A percentile compares a stretch with the other conserved stretches of the same genome.
Evolutionary conservation across 2,888 invertebrate species (phyloP).

Genomic region (Pristionchus arcanus): DNA sequence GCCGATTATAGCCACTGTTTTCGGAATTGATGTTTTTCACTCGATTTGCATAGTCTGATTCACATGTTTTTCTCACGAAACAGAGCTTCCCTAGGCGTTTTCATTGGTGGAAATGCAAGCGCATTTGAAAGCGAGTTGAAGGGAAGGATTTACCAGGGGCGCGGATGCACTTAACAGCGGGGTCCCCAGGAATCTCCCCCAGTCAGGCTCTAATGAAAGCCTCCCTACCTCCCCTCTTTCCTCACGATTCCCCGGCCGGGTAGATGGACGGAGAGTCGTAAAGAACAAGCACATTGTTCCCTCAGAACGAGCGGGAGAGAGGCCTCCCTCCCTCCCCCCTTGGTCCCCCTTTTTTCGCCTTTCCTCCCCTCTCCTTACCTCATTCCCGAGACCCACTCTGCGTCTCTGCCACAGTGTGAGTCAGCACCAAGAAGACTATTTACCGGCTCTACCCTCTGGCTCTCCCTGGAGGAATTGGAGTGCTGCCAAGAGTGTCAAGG

Average conservation of each 20-base stretch:
- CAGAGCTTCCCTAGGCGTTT: neutral
- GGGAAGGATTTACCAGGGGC: neutral
- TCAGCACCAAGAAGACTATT: neutral
- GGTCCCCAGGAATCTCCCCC: neutral
- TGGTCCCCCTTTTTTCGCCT: neutral
- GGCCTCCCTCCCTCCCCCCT: neutral
- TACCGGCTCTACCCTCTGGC: neutral
- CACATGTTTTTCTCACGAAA: too few species aligned
- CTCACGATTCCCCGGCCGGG: neutral
- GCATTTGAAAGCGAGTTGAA: neutral
- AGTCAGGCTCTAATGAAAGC: neutral
- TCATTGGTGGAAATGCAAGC: neutral
- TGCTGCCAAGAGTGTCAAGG: neutral
- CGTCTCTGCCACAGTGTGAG: neutral
- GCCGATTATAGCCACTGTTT: too few species aligned
- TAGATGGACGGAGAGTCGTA: neutral
- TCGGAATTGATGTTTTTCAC: too few species aligned
- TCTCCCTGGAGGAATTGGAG: neutral
- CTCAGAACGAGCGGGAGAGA: neutral
- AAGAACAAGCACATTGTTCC: neutral
- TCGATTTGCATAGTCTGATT: too few species aligned
- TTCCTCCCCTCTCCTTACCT: neutral
- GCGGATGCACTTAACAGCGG: neutral
- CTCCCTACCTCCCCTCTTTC: neutral
- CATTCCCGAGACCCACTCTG: constrained; percentile 1